Evolutionary conservation across 2,888 invertebrate species (phyloP).

Genomic region (Nycteola revayana): DNA sequence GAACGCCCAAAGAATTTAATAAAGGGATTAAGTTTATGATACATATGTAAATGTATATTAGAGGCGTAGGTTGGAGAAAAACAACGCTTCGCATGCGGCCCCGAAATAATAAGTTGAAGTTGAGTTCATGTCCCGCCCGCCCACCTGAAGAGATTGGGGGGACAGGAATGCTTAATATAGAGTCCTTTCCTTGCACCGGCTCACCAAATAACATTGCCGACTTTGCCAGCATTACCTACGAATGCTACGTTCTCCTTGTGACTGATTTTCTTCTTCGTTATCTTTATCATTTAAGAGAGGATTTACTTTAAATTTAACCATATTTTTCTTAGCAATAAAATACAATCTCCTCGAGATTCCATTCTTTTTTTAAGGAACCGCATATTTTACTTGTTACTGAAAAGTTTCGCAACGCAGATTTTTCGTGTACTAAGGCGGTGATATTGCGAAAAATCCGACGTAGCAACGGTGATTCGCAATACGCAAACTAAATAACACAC

Average conservation of each 20-base stretch:
- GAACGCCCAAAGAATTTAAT: constrained; percentile 56
- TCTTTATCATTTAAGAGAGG: constrained; percentile 30
- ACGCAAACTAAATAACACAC: constrained; percentile 58
- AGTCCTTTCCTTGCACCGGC: constrained; percentile 75
- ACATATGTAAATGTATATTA: constrained; percentile 60
- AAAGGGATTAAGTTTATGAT: constrained; percentile 64
- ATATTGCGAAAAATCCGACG: constrained; percentile 32
- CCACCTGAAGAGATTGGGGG: constrained; percentile 76
- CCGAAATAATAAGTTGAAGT: constrained; percentile 77
- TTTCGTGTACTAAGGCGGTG: constrained; percentile 14
- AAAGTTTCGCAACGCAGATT: constrained; percentile 17
- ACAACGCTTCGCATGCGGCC: constrained; percentile 66
- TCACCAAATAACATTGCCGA: constrained; percentile 73
- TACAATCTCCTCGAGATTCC: not conserved
- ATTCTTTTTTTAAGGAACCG: no score
- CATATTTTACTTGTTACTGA: no score
- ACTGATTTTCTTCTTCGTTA: constrained; percentile 35
- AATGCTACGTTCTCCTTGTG: constrained; percentile 38
- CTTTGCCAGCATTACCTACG: constrained; percentile 53
- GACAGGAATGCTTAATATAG: constrained; percentile 80
- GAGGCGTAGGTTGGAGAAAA: constrained; percentile 61
- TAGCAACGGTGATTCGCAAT: constrained; percentile 39
- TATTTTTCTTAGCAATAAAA: constrained; percentile 20
- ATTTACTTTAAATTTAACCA: constrained; percentile 21
- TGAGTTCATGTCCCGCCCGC: constrained; percentile 65